Evolutionary conservation across 2,888 invertebrate genomes (phyloP).

Genomic region (Ischnus inquisitorius): DNA sequence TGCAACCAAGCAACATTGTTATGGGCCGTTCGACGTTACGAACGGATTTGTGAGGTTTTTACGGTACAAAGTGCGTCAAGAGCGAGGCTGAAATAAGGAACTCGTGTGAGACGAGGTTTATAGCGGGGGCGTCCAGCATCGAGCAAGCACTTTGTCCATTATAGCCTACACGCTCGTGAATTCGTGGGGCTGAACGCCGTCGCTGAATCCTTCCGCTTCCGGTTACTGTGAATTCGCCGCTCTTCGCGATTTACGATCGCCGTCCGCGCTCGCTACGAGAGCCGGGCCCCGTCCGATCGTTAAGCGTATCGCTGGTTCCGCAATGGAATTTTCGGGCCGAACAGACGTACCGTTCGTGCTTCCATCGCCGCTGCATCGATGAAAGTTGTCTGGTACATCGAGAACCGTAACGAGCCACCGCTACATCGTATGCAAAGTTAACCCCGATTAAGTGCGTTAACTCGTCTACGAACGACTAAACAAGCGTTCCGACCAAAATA

Average conservation of each 20-base stretch:
- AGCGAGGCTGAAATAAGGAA: slow-evolving; percentile 1
- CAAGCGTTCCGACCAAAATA: slow-evolving; percentile 81
- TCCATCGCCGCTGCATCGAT: slow-evolving; percentile 1
- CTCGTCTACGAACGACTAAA: slow-evolving; percentile 80
- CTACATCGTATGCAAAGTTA: slow-evolving; percentile 81
- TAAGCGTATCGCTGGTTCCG: slow-evolving; percentile 32
- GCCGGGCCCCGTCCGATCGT: background rate
- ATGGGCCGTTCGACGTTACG: background rate
- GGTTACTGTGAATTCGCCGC: slow-evolving; percentile 39
- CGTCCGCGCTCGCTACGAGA: slow-evolving; percentile 11
- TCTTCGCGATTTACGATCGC: slow-evolving; percentile 22
- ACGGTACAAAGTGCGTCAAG: background rate
- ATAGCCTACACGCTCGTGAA: slow-evolving; percentile 48
- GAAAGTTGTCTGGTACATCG: slow-evolving; percentile 21
- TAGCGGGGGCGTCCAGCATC: slow-evolving; percentile 44
- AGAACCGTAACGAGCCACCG: slow-evolving; percentile 48
- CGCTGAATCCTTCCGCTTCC: slow-evolving; percentile 55
- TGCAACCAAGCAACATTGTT: background rate
- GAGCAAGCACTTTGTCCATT: slow-evolving; percentile 42
- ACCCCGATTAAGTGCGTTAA: slow-evolving; percentile 84
- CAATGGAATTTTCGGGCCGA: slow-evolving; percentile 50
- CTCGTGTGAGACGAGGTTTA: slow-evolving; percentile 28
- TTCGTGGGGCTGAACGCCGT: slow-evolving; percentile 38
- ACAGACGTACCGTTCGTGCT: background rate
- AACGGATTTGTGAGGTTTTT: background rate